These are phyloP conservation scores for Struthio camelus DNA, from an alignment of 2,113 vertebrate species.

Conservation along the genomic window DNA sequence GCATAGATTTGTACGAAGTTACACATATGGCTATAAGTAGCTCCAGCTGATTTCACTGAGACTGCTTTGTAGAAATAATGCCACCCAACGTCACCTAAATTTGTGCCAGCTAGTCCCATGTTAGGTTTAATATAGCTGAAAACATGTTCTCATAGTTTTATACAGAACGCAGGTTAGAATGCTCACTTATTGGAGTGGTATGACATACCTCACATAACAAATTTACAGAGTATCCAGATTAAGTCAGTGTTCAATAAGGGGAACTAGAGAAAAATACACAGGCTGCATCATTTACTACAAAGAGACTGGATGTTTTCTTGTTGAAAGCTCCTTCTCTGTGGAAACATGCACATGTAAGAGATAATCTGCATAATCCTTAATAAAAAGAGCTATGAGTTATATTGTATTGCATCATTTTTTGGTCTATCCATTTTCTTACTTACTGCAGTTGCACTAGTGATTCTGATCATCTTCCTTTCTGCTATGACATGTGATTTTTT, in stretches of 20 bases:
- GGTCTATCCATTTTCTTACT: not conserved
- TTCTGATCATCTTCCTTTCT: not conserved
- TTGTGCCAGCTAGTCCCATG: not conserved
- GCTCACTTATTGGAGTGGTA: not conserved
- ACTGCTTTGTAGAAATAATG: not conserved
- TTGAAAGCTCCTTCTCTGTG: not conserved
- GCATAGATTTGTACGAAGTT: not conserved
- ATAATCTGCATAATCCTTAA: constrained; percentile 15
- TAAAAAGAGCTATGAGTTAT: not conserved
- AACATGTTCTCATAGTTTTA: not conserved
- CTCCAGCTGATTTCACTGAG: constrained; percentile 24
- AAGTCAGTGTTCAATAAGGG: not conserved
- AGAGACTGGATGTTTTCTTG: not conserved
- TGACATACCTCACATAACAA: not conserved
- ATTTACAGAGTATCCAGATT: not conserved
- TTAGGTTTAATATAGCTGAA: not conserved
- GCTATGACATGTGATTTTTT: not conserved
- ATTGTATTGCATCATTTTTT: not conserved
- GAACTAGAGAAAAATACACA: not conserved
- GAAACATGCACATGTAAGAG: not conserved
- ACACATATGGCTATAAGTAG: not conserved
- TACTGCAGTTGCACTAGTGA: not conserved
- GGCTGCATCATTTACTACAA: not conserved
- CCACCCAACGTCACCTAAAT: not conserved
- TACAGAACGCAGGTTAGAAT: not conserved